phyloP scores from a whole-genome alignment of 2,113 vertebrate genomes.

The Jaculus jaculus region DNA sequence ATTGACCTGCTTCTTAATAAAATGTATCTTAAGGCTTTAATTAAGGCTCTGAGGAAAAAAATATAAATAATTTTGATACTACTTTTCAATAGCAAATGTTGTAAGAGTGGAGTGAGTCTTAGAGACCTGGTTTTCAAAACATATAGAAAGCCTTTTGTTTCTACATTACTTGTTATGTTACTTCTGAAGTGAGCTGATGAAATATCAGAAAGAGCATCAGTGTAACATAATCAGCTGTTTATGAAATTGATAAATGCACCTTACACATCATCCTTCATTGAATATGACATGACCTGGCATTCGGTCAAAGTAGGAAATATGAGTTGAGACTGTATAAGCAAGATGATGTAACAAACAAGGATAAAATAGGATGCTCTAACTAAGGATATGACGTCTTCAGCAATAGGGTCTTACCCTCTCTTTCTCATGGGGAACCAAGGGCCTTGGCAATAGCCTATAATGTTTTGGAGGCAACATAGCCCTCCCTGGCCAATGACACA shows the following conservation, averaged over 20 bases:
- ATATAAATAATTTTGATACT: not conserved
- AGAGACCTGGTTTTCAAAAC: not conserved
- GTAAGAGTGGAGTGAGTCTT: not conserved
- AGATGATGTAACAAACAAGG: constrained; percentile 47
- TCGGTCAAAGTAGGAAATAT: constrained; percentile 36
- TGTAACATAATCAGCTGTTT: constrained; percentile 26
- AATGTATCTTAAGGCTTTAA: constrained; percentile 41
- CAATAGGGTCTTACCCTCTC: too few relatives aligned
- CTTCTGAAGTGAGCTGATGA: constrained; percentile 41
- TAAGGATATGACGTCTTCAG: too few relatives aligned
- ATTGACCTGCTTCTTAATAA: constrained; percentile 46
- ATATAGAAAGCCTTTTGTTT: not conserved
- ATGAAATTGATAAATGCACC: constrained; percentile 52
- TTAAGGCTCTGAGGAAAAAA: constrained; percentile 7
- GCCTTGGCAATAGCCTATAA: too few relatives aligned
- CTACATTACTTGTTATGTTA: not conserved
- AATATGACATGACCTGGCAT: constrained; percentile 33
- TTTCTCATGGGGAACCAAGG: too few relatives aligned
- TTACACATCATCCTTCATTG: constrained; percentile 8
- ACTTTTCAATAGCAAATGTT: constrained; percentile 26
- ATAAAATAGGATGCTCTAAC: not conserved
- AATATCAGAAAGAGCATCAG: not conserved
- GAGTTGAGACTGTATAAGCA: constrained; percentile 20
- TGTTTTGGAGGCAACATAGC: too few relatives aligned
- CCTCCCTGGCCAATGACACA: too few relatives aligned